Evolutionary conservation across 2,888 invertebrate species (phyloP), one percentile per base, ranked within the genome.

Genomic region (Melanargia galathea): DNA sequence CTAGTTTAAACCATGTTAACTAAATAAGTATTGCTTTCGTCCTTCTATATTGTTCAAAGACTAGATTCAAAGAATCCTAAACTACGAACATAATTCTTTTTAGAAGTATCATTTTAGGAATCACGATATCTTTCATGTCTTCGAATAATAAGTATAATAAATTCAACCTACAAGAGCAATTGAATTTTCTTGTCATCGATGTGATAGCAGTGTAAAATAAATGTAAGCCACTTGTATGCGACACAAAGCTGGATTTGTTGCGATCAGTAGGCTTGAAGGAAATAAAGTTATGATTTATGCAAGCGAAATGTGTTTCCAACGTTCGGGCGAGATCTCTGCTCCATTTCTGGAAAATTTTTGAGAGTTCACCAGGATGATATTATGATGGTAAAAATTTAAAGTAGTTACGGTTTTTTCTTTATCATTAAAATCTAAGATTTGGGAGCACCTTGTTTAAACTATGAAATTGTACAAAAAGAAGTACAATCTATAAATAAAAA

Each of bases 221-320:
- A 68, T 66, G 68, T 60, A 64, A 64, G 58, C 60, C 69, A 69
- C 67, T 71, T 73, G 16, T 33, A 26, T 51, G 30, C 33, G 4
- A 51, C 33, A 51, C 26, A 16, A 51, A 33, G 38, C 38, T 13
- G 38, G 35, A 20, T 54, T 54, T 33, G 35, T 38, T 35, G 22
- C 33, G n/a, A 75, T 76, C 73, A 72, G 71, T 71, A 66, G 73
- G 70, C 71, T 68, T 73, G 73, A 70, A 80, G 80, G 80, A 82
- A 84, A 84, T 82, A 82, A 82, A 81, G 79, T 81, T 80, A 76
- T 83, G 84, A 83, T 84, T 82, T 83, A 83, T 84, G 81, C 80
- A 83, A 81, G 79, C 75, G 78, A 81, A 80, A 80, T 80, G 77
- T 79, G 78, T 16, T 26, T 16, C 51, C 30, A 51, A 30, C 51